A percentile compares a stretch with the other conserved stretches of the same genome.
Conservation (phyloP, 2,797 vertebrate species). For the Platalea minor region DNA sequence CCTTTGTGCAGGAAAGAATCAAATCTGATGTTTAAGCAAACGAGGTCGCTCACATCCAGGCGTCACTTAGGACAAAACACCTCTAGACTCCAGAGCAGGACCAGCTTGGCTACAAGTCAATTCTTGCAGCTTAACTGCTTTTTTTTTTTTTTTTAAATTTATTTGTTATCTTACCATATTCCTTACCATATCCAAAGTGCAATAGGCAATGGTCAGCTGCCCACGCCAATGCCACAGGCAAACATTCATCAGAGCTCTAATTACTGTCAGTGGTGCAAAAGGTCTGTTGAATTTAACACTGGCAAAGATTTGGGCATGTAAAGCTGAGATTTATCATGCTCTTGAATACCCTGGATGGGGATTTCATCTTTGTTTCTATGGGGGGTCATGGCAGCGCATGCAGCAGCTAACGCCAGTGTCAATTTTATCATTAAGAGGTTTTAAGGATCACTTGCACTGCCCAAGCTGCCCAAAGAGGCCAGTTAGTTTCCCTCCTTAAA, state of each 20-base stretch:
- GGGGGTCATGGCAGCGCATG: fast-evolving
- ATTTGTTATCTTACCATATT: neutral
- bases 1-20: neutral
- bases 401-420: neutral
- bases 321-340: neutral
- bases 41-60: neutral
- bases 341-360: neutral
- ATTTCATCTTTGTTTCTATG: neutral
- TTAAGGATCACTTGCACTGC: neutral
- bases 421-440: neutral
- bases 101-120: neutral
- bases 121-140: neutral
- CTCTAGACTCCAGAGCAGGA: neutral
- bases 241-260: neutral
- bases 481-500: neutral
- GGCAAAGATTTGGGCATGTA: neutral
- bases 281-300: neutral
- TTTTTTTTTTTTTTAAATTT: neutral
- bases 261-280: neutral
- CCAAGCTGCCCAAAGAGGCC: neutral
- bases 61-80: neutral
- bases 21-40: neutral
- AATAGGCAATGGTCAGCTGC: neutral
- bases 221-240: neutral
- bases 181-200: neutral